Evolutionary conservation across 2,888 invertebrate genomes (phyloP).

Genomic region (Aporophyla nigra): DNA sequence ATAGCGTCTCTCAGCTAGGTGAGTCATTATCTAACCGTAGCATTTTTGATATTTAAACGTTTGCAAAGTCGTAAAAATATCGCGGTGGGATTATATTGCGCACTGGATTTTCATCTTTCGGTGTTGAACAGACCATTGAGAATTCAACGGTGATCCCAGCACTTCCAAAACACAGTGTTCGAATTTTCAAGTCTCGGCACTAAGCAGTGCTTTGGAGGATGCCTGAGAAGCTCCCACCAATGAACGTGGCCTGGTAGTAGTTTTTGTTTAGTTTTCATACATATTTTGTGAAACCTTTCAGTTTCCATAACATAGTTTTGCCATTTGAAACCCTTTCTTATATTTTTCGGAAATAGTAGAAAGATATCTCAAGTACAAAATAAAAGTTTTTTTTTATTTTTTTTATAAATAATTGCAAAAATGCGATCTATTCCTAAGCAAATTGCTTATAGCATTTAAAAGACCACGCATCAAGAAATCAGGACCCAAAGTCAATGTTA

Average conservation of each 20-base stretch:
- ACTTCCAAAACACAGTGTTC: too few species aligned
- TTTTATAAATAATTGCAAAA: neutral
- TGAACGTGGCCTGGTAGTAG: neutral
- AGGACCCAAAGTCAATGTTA: neutral
- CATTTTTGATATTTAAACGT: too few species aligned
- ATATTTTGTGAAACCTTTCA: neutral
- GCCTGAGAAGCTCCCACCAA: too few species aligned
- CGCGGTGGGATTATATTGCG: too few species aligned
- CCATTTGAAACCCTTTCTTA: neutral
- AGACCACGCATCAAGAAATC: conserved; percentile 29
- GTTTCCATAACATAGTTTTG: neutral
- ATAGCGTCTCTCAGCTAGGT: neutral
- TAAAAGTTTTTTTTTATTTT: neutral
- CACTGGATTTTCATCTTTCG: too few species aligned
- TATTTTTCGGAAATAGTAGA: neutral
- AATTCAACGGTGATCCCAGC: too few species aligned
- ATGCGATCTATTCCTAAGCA: neutral
- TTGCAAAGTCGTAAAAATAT: too few species aligned
- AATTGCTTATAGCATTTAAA: neutral
- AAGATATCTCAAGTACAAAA: neutral
- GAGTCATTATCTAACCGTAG: too few species aligned
- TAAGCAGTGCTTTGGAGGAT: too few species aligned
- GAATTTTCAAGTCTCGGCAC: too few species aligned
- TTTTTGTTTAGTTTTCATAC: neutral
- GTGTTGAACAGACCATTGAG: too few species aligned